phyloP scores from a whole-genome alignment of 2,797 vertebrate genomes.

The Hirundo rustica region DNA sequence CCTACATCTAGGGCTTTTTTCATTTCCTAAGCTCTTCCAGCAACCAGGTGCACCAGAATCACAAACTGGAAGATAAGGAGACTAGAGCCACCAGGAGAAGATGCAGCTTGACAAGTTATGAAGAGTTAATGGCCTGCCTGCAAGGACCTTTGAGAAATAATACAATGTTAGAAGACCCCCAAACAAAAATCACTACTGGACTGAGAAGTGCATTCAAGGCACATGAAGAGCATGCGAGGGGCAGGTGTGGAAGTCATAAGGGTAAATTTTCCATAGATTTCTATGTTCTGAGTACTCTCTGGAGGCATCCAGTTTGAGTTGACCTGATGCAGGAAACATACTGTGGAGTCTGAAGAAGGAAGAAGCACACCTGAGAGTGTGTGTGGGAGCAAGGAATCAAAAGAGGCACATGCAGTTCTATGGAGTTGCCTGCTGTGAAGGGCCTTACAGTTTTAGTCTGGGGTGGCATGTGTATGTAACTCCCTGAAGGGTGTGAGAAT shows the following conservation, averaged over 20 bases:
- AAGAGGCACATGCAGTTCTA: background rate
- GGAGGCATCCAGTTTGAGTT: background rate
- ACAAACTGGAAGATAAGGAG: background rate
- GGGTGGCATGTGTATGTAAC: background rate
- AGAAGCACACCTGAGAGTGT: background rate
- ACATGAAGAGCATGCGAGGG: background rate
- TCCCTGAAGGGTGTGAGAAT: background rate
- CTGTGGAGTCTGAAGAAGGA: background rate
- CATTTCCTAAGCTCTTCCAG: background rate
- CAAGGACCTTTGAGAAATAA: background rate
- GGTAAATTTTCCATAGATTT: background rate
- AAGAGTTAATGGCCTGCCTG: background rate
- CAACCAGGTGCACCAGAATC: background rate
- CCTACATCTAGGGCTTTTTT: background rate
- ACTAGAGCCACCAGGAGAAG: background rate
- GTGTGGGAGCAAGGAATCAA: background rate
- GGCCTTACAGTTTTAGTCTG: background rate
- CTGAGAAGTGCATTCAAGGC: background rate
- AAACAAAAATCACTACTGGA: background rate
- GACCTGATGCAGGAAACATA: background rate
- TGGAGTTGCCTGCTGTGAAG: background rate
- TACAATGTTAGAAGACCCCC: background rate
- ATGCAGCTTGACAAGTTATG: background rate
- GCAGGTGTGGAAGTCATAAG: background rate
- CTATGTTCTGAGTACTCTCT: background rate